Evolutionary conservation across 2,797 vertebrate genomes (phyloP).

Genomic region (Channa striata): DNA sequence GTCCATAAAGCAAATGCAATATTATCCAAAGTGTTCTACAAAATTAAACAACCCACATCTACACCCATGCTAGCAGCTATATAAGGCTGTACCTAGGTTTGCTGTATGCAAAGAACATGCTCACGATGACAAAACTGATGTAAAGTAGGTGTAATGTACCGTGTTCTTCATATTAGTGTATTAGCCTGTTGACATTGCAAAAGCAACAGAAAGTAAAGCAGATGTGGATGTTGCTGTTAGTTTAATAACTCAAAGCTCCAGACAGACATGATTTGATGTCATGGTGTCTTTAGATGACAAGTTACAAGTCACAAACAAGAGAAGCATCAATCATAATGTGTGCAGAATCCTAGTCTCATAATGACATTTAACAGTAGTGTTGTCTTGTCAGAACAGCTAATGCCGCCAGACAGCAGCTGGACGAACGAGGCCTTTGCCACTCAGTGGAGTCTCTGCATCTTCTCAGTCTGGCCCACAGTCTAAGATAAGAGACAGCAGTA

Average conservation of each 20-base stretch:
- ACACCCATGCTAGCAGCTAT: too few relatives aligned
- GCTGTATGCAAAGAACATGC: too few relatives aligned
- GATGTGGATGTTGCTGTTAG: too few relatives aligned
- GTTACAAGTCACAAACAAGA: neutral
- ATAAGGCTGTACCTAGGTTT: too few relatives aligned
- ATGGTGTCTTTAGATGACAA: neutral
- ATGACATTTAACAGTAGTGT: constrained; percentile 36
- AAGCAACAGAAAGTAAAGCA: neutral
- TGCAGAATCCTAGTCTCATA: constrained; percentile 15
- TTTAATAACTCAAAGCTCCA: neutral
- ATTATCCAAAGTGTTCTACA: too few relatives aligned
- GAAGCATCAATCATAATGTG: constrained; percentile 29
- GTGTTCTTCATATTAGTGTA: neutral
- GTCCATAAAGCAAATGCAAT: too few relatives aligned
- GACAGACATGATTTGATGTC: neutral
- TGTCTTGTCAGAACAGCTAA: constrained; percentile 55
- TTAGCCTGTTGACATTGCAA: neutral
- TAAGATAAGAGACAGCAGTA: constrained; percentile 49
- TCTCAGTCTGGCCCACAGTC: neutral
- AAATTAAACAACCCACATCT: too few relatives aligned
- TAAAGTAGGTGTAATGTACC: too few relatives aligned
- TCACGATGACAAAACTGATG: too few relatives aligned
- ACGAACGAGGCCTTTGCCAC: constrained; percentile 40
- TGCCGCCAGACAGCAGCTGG: constrained; percentile 24
- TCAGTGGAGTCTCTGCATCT: constrained; percentile 44